Percentiles rank a stretch among this genome's conserved stretches.
These are phyloP conservation scores for Zaprionus kolodkinae DNA, from an alignment of 1,140 invertebrate species.

Conservation along the genomic window DNA sequence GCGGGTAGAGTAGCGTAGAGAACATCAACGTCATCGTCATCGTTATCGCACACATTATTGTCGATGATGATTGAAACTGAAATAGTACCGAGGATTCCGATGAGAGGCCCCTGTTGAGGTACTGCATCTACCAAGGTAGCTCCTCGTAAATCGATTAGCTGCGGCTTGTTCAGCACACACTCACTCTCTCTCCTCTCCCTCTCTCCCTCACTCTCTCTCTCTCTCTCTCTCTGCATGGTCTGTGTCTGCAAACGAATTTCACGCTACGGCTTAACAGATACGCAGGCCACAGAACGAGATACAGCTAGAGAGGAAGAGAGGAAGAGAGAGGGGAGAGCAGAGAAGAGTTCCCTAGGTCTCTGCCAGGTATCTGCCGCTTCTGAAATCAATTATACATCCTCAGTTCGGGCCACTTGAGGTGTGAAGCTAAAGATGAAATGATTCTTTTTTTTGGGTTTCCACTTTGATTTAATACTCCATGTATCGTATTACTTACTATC, in stretches of 20 bases:
- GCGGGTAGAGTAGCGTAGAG: not conserved
- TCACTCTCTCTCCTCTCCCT: no score
- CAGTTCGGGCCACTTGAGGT: constrained; percentile 53
- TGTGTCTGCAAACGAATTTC: constrained; percentile 70
- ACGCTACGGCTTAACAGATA: constrained; percentile 57
- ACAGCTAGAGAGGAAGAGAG: constrained; percentile 16
- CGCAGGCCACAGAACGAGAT: constrained; percentile 54
- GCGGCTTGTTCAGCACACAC: constrained; percentile 60
- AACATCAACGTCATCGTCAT: not conserved
- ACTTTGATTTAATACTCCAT: not conserved
- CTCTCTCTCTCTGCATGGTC: constrained; percentile 7
- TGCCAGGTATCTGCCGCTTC: constrained; percentile 56
- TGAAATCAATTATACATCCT: constrained; percentile 69
- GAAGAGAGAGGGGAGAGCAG: not conserved
- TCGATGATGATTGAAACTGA: constrained; percentile 49
- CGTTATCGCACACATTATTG: not conserved
- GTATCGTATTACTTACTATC: constrained; percentile 10
- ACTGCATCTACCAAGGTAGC: constrained; percentile 12
- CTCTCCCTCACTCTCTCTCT: no score
- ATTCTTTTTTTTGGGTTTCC: constrained; percentile 10
- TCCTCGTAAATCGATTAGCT: constrained; percentile 65
- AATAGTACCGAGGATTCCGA: constrained; percentile 15
- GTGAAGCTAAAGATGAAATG: constrained; percentile 67
- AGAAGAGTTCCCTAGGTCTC: not conserved
- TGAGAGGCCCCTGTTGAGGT: not conserved